phyloP scores from a whole-genome alignment of 2,888 invertebrate genomes.

The Carterocephalus palaemon region DNA sequence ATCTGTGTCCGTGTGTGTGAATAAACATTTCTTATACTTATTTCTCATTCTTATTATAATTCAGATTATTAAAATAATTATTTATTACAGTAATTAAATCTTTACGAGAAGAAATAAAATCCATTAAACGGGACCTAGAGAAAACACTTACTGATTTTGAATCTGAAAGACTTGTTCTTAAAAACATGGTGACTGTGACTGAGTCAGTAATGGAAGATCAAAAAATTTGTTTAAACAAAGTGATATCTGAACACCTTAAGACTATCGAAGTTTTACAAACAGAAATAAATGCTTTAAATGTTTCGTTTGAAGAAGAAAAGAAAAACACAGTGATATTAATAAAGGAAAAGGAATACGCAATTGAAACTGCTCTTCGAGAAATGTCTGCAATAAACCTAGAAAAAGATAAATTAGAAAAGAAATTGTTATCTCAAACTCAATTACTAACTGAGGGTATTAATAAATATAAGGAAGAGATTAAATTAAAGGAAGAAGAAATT shows the following conservation, averaged over 20 bases:
- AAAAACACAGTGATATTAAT: conserved; percentile 35
- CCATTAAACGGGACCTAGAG: conserved; percentile 46
- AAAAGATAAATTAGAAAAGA: neutral
- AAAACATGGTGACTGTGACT: no score
- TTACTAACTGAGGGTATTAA: neutral
- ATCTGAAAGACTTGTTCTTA: no score
- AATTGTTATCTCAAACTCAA: neutral
- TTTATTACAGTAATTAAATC: no score
- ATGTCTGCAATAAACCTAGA: conserved; percentile 12
- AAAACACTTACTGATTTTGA: conserved; percentile 54
- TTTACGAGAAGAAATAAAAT: conserved; percentile 48
- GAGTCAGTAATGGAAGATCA: no score
- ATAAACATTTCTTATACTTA: no score
- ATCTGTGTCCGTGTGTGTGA: no score
- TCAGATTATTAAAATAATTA: no score
- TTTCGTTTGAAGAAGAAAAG: conserved; percentile 32
- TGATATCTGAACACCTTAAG: no score
- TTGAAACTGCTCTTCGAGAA: conserved; percentile 37
- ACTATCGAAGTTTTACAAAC: no score
- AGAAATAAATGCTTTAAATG: no score
- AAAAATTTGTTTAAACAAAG: conserved; percentile 43
- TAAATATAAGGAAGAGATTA: neutral
- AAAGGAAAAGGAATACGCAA: conserved; percentile 37
- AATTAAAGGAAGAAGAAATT: neutral
- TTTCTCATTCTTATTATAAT: no score